Percentiles rank a stretch among this genome's conserved stretches.
Conservation (phyloP, 2,113 vertebrate genomes). For the Alouatta palliata region DNA sequence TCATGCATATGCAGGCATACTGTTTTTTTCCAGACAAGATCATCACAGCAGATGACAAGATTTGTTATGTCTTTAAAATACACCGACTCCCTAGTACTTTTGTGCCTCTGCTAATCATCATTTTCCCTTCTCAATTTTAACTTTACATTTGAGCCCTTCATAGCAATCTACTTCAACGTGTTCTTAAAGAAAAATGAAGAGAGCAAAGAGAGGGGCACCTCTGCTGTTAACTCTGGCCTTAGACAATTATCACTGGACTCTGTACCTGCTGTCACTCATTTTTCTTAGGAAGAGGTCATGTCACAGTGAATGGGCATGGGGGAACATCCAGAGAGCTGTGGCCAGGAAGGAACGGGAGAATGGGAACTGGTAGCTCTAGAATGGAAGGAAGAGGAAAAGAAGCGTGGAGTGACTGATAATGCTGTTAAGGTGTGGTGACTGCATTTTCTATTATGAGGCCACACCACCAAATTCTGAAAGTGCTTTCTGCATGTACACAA, state of each 20-base stretch:
- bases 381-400: neutral
- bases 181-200: neutral
- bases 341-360: fast-evolving
- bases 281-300: neutral
- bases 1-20: fast-evolving
- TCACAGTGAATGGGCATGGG: fast-evolving
- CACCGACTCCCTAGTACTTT: constrained; percentile 69
- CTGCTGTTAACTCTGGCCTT: fast-evolving
- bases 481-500: fast-evolving
- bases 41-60: constrained; percentile 54
- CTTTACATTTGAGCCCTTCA: neutral
- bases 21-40: neutral
- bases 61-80: constrained; percentile 75
- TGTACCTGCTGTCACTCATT: fast-evolving
- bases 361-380: too few relatives aligned
- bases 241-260: fast-evolving
- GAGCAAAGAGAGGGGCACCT: neutral
- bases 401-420: neutral
- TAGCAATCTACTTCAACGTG: neutral
- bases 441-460: neutral
- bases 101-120: constrained; percentile 68
- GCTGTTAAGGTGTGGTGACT: neutral
- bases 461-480: neutral
- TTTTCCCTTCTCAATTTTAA: neutral
- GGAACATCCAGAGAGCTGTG: neutral